phyloP scores from a whole-genome alignment of 2,113 vertebrate species.

The Piprites chloris region DNA sequence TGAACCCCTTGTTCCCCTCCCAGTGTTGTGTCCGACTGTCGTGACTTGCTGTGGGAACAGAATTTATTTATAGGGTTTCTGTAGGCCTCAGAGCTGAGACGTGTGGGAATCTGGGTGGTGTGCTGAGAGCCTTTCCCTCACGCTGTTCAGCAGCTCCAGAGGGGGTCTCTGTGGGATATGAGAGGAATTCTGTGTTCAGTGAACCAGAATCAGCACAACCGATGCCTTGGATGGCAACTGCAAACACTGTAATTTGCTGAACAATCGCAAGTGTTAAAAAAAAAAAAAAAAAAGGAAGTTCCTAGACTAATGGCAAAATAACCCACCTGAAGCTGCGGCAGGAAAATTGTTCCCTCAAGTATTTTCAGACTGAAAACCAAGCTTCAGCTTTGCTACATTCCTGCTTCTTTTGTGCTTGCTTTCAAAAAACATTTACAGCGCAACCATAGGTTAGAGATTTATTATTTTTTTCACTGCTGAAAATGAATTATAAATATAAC shows the following conservation, averaged over 20 bases:
- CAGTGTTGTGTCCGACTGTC: rapidly evolving
- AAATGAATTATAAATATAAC: background rate
- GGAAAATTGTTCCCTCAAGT: background rate
- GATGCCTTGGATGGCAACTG: rapidly evolving
- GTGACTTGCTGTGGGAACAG: rapidly evolving
- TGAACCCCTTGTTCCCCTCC: rapidly evolving
- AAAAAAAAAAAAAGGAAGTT: background rate
- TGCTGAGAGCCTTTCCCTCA: rapidly evolving
- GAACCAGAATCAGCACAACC: background rate
- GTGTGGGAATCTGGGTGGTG: background rate
- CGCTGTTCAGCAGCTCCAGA: rapidly evolving
- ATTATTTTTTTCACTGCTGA: background rate
- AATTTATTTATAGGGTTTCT: rapidly evolving
- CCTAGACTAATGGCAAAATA: background rate
- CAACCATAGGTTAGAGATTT: background rate
- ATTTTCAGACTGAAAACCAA: background rate
- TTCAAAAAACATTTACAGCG: background rate
- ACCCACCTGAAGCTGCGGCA: background rate
- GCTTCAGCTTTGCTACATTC: background rate
- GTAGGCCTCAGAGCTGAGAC: background rate
- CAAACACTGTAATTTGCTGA: background rate
- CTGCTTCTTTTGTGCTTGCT: background rate
- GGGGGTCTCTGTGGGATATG: rapidly evolving
- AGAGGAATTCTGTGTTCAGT: background rate
- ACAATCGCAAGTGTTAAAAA: background rate